A percentile compares a stretch with the other conserved stretches of the same genome.
Evolutionary conservation across 2,888 invertebrate species (phyloP).

Genomic region (Orthosia gothica): DNA sequence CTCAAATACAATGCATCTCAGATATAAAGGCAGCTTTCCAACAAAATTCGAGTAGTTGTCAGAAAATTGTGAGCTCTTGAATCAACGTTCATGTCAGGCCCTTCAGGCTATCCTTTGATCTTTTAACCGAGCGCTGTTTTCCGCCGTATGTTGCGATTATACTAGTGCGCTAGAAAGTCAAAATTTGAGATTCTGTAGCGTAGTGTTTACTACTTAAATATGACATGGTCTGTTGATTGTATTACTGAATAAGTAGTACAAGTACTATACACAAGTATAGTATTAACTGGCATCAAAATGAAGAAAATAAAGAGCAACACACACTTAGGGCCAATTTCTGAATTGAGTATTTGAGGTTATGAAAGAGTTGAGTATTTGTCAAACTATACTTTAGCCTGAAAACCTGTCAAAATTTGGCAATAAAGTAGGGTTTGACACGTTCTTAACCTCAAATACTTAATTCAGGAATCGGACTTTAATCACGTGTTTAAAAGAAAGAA

Average conservation of each 20-base stretch:
- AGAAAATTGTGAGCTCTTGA: constrained; percentile 30
- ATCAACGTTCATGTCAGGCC: constrained; percentile 32
- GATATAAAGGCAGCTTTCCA: not conserved
- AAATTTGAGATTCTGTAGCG: not conserved
- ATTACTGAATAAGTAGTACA: not conserved
- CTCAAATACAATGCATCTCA: not conserved
- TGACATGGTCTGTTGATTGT: not conserved
- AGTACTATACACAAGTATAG: too few relatives aligned
- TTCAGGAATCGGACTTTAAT: too few relatives aligned
- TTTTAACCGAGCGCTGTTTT: constrained; percentile 35
- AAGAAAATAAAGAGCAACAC: not conserved
- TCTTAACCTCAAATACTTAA: too few relatives aligned
- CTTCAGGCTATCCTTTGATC: constrained; percentile 48
- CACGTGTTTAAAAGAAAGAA: constrained; percentile 19
- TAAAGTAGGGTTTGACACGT: too few relatives aligned
- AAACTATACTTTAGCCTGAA: too few relatives aligned
- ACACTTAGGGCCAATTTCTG: too few relatives aligned
- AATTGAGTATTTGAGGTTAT: too few relatives aligned
- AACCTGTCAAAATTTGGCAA: too few relatives aligned
- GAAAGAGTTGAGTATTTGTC: too few relatives aligned
- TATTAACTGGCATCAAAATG: not conserved
- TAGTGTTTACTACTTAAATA: not conserved
- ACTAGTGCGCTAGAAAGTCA: not conserved
- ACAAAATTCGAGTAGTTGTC: constrained; percentile 27
- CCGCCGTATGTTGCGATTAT: constrained; percentile 20